phyloP scores from a whole-genome alignment of 2,113 vertebrate species.

The Pogonocichla stellata region DNA sequence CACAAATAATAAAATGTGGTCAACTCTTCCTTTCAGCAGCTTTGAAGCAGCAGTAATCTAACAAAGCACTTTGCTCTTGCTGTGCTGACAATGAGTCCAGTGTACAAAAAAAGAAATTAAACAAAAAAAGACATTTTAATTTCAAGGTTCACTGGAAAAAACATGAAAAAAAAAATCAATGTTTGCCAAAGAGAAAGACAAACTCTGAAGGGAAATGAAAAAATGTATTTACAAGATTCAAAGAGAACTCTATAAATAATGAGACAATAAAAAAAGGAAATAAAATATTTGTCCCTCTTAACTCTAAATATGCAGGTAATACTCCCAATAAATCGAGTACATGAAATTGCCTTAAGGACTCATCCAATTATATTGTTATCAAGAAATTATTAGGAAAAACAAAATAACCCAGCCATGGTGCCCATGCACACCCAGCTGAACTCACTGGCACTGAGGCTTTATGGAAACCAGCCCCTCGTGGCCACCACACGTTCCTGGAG shows the following conservation, averaged over 20 bases:
- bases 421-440: background rate
- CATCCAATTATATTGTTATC: slow-evolving; percentile 20
- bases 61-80: slow-evolving; percentile 26
- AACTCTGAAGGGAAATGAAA: slow-evolving; percentile 61
- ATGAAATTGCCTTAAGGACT: background rate
- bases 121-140: slow-evolving; percentile 71
- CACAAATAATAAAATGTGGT: background rate
- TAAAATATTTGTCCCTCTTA: background rate
- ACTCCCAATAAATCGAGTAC: slow-evolving; percentile 29
- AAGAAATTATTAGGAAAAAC: background rate
- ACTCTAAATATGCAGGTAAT: slow-evolving; percentile 31
- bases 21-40: slow-evolving; percentile 18
- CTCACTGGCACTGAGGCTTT: too few species aligned
- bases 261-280: slow-evolving; percentile 29
- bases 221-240: slow-evolving; percentile 56
- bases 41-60: slow-evolving; percentile 61
- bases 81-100: slow-evolving; percentile 46
- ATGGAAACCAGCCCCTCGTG: too few species aligned
- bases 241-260: slow-evolving; percentile 50
- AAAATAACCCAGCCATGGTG: background rate
- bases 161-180: slow-evolving; percentile 56
- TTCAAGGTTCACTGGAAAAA: slow-evolving; percentile 69
- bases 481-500: too few species aligned
- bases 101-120: slow-evolving; percentile 40
- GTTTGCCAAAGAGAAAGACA: slow-evolving; percentile 67